Conservation (phyloP, 2,113 vertebrate genomes). For the Ageneiosus marmoratus region DNA sequence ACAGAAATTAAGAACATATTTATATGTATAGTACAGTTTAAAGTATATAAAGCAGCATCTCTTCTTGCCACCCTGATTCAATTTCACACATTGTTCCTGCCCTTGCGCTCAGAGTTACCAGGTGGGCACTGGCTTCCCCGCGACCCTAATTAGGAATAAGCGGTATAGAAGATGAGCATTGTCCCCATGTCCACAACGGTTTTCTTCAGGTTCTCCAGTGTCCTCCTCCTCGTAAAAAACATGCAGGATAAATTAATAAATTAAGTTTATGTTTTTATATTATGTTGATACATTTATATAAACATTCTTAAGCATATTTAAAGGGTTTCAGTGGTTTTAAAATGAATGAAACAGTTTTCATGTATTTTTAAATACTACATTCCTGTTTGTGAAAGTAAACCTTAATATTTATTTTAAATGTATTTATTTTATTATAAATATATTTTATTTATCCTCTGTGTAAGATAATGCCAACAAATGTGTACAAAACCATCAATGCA, state of each 20-base stretch:
- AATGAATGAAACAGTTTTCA: background rate
- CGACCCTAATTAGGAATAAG: too few species aligned
- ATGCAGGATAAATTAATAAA: background rate
- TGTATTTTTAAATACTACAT: background rate
- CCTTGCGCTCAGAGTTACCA: too few species aligned
- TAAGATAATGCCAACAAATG: background rate
- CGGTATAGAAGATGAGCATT: too few species aligned
- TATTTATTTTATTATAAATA: too few species aligned
- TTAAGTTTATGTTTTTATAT: background rate
- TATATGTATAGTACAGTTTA: background rate
- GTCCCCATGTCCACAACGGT: too few species aligned
- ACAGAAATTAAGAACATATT: too few species aligned
- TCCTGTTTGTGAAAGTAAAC: background rate
- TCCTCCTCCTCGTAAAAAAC: background rate
- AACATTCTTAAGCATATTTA: background rate
- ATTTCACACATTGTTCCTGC: too few species aligned
- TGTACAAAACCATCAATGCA: background rate
- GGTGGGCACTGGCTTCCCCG: too few species aligned
- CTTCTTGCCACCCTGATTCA: too few species aligned
- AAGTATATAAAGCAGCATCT: background rate
- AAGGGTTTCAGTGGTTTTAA: background rate
- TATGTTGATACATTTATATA: too few species aligned
- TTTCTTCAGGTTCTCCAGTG: too few species aligned
- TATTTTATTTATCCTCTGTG: too few species aligned
- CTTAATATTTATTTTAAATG: background rate